Conservation (phyloP, 2,797 vertebrate species). For the Prionace glauca region DNA sequence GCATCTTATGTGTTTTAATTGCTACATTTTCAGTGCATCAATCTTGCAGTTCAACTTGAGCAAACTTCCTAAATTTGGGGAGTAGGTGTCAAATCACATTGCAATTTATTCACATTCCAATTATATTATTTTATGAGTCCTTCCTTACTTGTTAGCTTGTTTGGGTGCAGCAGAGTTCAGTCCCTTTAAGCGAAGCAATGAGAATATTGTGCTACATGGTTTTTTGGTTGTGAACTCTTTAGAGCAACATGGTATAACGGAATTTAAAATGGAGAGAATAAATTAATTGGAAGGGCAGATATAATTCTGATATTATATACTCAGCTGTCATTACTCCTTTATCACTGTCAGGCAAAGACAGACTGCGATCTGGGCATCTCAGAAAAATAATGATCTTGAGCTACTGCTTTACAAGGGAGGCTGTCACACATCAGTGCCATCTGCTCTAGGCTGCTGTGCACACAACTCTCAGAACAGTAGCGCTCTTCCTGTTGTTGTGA, state of each 20-base stretch:
- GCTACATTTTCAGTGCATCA: neutral
- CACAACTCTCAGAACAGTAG: neutral
- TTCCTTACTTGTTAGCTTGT: neutral
- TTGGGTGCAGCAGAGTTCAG: neutral
- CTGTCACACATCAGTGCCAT: neutral
- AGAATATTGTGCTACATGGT: neutral
- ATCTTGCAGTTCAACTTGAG: neutral
- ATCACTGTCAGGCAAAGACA: neutral
- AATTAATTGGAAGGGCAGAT: neutral
- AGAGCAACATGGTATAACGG: neutral
- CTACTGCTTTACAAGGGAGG: neutral
- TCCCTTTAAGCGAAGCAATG: neutral
- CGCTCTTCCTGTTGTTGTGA: neutral
- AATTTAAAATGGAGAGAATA: neutral
- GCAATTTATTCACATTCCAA: neutral
- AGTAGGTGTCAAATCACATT: neutral
- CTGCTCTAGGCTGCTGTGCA: neutral
- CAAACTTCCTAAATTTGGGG: neutral
- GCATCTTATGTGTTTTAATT: neutral
- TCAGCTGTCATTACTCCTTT: neutral
- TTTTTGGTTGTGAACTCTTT: neutral
- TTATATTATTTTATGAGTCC: neutral
- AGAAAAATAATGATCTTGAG: neutral
- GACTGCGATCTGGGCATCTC: neutral
- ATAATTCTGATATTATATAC: neutral